A percentile compares a stretch with the other conserved stretches of the same genome.
phyloP scores from a whole-genome alignment of 2,888 invertebrate genomes.

The Meiosimyza platycephala region DNA sequence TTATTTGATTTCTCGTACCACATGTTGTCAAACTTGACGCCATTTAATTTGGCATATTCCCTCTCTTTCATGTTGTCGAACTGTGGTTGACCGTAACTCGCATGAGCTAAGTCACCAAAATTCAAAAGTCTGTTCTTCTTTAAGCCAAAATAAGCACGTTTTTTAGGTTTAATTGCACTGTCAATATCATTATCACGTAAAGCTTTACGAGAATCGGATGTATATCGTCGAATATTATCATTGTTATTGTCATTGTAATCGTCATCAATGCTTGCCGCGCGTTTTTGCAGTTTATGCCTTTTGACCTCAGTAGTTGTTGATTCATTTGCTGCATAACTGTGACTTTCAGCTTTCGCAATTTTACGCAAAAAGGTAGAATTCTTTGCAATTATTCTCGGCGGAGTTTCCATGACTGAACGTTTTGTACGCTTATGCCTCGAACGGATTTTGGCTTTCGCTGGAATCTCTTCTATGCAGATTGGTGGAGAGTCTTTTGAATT shows the following conservation, averaged over 20 bases:
- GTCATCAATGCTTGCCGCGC: conserved; percentile 39
- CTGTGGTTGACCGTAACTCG: conserved; percentile 21
- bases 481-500: neutral
- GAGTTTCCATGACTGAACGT: no score
- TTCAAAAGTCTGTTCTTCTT: neutral
- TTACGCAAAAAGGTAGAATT: neutral
- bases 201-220: conserved; percentile 29
- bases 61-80: conserved; percentile 45
- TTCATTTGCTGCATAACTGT: neutral
- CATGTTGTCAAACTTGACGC: conserved; percentile 42
- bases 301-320: neutral
- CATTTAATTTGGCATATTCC: conserved; percentile 34
- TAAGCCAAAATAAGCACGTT: neutral
- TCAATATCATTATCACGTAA: conserved; percentile 38
- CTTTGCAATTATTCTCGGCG: neutral
- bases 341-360: neutral
- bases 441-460: neutral
- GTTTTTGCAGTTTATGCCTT: conserved; percentile 31
- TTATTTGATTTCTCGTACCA: conserved; percentile 32
- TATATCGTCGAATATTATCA: conserved; percentile 29
- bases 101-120: no score
- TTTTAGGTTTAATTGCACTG: conserved; percentile 1
- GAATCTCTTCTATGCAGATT: neutral
- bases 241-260: conserved; percentile 52
- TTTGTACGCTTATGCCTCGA: no score